Evolutionary conservation across 2,797 vertebrate genomes (phyloP), one percentile per base, ranked within the genome.

Genomic region (Kryptolebias ocellatus): DNA sequence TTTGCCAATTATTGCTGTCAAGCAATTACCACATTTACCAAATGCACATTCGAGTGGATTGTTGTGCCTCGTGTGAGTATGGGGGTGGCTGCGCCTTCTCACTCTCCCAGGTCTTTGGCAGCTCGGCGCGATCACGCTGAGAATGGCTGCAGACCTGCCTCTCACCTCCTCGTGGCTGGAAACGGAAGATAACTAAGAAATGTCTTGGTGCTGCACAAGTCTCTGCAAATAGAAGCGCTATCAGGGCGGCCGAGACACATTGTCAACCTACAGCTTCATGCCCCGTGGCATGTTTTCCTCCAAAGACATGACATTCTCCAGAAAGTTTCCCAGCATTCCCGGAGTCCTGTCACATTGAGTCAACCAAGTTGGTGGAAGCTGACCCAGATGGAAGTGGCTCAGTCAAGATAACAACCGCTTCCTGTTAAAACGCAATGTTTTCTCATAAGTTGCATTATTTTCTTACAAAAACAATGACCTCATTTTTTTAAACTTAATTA

Each of bases 171-270:
- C 64, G 0, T 70, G 85, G 84, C 83, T 88, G 90, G 72, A 81
- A 86, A 74, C 68, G 6, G 70, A 70, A 87, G 89, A 92, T 91
- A 90, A 83, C 79, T 76, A 74, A 84, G 76, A 89, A 84, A 87
- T 83, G 82, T 83, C 76, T 87, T 1, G 27, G 71, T 45, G 77
- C 70, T 42, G 79, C 70, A 71, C 81, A 83, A 84, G 80, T 83
- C 71, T 80, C 65, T 84, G 66, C 63, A 87, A 92, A 92, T 91
- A 92, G 89, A 82, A 72, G 47, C 60, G 12, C 79, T 93, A 92
- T 86, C 91, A 81, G 66, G 79, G 79, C 74, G 68, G 79, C 64
- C 64, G 53, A 72, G 47, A 59, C 50, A 73, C 70, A 69, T 16
- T 78, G 72, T 79, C 74, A 79, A 69, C 71, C 58, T 67, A 70